Conservation (phyloP, 2,797 vertebrate genomes). For the Tolypeutes matacus region DNA sequence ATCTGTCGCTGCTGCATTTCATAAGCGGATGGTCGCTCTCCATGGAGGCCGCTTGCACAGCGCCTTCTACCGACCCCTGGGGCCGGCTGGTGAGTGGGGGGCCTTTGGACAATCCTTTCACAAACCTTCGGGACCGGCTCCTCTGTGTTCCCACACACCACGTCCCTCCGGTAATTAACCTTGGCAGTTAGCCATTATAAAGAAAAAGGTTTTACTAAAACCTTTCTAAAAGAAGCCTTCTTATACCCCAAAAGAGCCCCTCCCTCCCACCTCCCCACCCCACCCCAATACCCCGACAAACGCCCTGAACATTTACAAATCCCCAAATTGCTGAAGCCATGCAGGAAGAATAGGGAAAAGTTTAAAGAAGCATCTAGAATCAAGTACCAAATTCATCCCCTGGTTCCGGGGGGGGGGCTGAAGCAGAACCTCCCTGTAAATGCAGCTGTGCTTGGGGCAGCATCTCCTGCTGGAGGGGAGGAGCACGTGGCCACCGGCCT, state of each 20-base stretch:
- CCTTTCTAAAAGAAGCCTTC: background rate
- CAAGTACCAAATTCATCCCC: background rate
- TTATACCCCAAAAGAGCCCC: background rate
- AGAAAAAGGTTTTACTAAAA: background rate
- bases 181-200: background rate
- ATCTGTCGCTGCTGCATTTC: background rate
- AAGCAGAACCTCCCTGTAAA: background rate
- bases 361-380: background rate
- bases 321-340: background rate
- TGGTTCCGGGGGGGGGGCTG: background rate
- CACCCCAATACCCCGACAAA: background rate
- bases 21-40: background rate
- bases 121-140: background rate
- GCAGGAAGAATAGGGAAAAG: background rate
- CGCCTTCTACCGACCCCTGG: background rate
- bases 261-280: background rate
- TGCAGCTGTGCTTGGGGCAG: accelerated
- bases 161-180: background rate
- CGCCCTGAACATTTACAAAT: background rate
- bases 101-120: accelerated
- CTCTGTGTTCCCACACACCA: background rate
- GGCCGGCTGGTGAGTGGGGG: background rate
- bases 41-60: background rate
- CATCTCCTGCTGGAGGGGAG: background rate
- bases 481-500: too few species aligned